Evolutionary conservation across 2,797 vertebrate species (phyloP).

Genomic region (Erpetoichthys calabaricus): DNA sequence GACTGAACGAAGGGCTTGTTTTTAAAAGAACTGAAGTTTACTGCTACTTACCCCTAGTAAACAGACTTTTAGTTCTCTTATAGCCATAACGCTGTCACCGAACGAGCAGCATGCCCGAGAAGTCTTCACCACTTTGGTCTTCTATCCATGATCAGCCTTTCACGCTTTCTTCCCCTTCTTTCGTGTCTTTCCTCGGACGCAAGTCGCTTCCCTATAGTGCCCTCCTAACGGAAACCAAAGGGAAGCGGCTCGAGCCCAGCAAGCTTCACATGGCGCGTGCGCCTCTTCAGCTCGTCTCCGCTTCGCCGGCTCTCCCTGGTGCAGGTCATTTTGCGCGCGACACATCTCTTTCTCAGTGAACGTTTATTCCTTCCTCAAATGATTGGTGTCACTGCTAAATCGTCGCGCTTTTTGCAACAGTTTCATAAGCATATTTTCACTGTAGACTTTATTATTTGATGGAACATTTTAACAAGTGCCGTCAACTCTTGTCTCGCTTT

Average conservation of each 20-base stretch:
- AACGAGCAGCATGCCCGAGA: constrained; percentile 1
- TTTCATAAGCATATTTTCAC: too few species aligned
- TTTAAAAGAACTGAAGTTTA: not conserved
- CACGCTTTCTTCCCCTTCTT: not conserved
- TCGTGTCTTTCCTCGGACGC: too few species aligned
- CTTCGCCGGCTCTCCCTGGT: not conserved
- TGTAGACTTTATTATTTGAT: too few species aligned
- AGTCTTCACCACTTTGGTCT: too few species aligned
- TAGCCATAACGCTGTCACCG: constrained; percentile 62
- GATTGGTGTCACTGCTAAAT: too few species aligned
- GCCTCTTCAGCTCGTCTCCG: constrained; percentile 1
- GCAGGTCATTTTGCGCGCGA: not conserved
- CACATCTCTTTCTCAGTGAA: not conserved
- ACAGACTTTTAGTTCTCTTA: constrained; percentile 92
- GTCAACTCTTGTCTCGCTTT: too few species aligned
- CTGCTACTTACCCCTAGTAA: constrained; percentile 84
- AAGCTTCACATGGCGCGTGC: not conserved
- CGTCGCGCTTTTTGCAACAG: too few species aligned
- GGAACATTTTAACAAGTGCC: too few species aligned
- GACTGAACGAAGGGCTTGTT: constrained; percentile 8
- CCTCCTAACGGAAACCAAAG: too few species aligned
- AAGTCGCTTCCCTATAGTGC: too few species aligned
- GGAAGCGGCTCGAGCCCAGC: too few species aligned
- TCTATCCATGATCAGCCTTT: not conserved
- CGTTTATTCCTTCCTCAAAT: too few species aligned